Conservation (phyloP, 2,797 vertebrate species). For the Pygocentrus nattereri region DNA sequence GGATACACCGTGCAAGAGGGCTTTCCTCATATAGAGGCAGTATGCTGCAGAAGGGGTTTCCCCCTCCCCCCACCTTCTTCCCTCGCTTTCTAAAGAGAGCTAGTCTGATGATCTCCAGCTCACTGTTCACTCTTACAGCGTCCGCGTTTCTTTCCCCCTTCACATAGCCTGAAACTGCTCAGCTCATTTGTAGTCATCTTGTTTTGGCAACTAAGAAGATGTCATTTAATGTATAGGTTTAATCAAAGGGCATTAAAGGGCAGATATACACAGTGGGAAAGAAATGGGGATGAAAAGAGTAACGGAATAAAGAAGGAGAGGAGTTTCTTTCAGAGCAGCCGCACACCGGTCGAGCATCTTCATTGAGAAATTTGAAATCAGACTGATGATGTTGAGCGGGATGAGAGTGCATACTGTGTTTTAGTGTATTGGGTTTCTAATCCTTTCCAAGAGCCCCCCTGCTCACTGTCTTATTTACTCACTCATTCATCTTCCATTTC, state of each 20-base stretch:
- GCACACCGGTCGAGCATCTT: not conserved
- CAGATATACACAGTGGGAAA: not conserved
- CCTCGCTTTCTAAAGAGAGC: not conserved
- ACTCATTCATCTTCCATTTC: not conserved
- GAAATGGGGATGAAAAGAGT: too few relatives aligned
- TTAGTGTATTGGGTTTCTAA: not conserved
- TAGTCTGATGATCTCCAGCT: not conserved
- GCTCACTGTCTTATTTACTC: not conserved
- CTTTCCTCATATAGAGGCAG: conserved; percentile 45
- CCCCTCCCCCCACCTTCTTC: conserved; percentile 12
- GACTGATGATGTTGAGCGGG: not conserved
- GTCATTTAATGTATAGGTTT: not conserved
- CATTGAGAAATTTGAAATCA: not conserved
- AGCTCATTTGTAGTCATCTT: too few relatives aligned
- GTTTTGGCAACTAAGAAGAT: not conserved
- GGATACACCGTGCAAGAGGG: conserved; percentile 53
- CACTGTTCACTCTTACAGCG: too few relatives aligned
- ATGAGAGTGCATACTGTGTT: not conserved
- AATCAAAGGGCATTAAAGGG: not conserved
- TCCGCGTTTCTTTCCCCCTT: not conserved
- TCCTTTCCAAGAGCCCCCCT: not conserved
- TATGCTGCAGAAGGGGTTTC: conserved; percentile 54
- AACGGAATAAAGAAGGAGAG: too few relatives aligned
- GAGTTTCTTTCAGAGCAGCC: not conserved
- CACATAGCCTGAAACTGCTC: not conserved